Conservation (phyloP, 2,888 invertebrate species). For the Therioaphis trifolii region DNA sequence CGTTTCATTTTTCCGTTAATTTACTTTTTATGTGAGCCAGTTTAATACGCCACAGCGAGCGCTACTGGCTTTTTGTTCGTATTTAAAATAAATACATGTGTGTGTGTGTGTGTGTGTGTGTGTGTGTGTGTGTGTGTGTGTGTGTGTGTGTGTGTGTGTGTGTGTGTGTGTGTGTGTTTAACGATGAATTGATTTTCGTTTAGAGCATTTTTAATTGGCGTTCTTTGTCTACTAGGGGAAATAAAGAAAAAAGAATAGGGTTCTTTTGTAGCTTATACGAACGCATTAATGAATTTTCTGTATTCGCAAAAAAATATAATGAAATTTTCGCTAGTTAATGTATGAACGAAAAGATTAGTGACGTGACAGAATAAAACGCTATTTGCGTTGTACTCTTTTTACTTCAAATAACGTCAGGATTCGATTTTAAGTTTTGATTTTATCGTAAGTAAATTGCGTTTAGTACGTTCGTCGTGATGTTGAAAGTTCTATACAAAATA, state of each 20-base stretch:
- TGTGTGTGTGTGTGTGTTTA: too few relatives aligned
- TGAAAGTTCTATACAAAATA: too few relatives aligned
- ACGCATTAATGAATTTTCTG: neutral
- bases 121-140: too few relatives aligned
- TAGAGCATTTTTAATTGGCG: slow-evolving; percentile 34
- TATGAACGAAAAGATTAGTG: neutral
- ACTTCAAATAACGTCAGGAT: too few relatives aligned
- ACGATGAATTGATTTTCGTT: slow-evolving; percentile 5
- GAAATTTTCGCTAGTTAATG: neutral
- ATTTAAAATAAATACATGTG: neutral
- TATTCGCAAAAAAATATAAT: neutral
- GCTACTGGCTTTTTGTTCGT: neutral
- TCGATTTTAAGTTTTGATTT: too few relatives aligned
- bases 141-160: too few relatives aligned
- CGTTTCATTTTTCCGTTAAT: too few relatives aligned
- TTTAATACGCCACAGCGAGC: neutral
- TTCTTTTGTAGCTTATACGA: neutral
- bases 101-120: too few relatives aligned
- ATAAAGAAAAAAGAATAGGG: neutral
- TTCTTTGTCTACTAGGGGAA: slow-evolving; percentile 6
- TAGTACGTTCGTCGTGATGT: too few relatives aligned
- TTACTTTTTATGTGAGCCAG: neutral
- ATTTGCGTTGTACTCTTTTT: too few relatives aligned
- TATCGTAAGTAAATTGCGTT: too few relatives aligned
- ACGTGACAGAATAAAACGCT: neutral